phyloP scores from a whole-genome alignment of 2,113 vertebrate genomes.

The Dasypus novemcinctus region DNA sequence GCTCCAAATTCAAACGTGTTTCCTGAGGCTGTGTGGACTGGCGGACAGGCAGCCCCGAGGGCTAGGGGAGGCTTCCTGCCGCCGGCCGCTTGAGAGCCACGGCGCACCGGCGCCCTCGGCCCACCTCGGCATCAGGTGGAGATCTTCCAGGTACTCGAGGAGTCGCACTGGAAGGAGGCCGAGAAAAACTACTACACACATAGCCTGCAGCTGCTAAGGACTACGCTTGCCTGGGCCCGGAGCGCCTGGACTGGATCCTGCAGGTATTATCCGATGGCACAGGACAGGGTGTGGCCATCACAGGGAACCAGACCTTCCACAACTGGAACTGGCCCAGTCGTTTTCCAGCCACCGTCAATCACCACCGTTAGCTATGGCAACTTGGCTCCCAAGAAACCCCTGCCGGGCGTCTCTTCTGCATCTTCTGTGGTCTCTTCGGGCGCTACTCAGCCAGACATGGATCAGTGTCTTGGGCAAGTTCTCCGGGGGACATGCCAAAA shows the following conservation, averaged over 20 bases:
- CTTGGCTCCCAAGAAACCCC: constrained; percentile 94
- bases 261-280: constrained; percentile 94
- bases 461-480: constrained; percentile 99
- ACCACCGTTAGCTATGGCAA: constrained; percentile 98
- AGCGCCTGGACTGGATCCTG: constrained; percentile 92
- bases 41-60: neutral
- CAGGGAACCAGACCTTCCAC: constrained; percentile 94
- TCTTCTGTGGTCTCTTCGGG: constrained; percentile 97
- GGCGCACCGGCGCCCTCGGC: constrained; percentile 96
- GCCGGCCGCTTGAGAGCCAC: constrained; percentile 82
- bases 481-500: constrained; percentile 96
- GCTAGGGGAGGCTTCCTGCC: constrained; percentile 42
- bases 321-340: constrained; percentile 99
- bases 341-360: constrained; percentile 98
- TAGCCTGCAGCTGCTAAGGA: constrained; percentile 90
- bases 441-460: constrained; percentile 96
- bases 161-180: constrained; percentile 93
- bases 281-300: constrained; percentile 96
- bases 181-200: constrained; percentile 84
- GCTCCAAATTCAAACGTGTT: constrained; percentile 82
- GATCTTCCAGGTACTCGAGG: constrained; percentile 97
- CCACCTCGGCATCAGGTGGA: constrained; percentile 98
- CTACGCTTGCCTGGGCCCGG: constrained; percentile 90
- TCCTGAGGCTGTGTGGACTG: constrained; percentile 35
- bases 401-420: constrained; percentile 93